Conservation (phyloP, 1,140 invertebrate species). For the Panagrolaimus sp. region DNA sequence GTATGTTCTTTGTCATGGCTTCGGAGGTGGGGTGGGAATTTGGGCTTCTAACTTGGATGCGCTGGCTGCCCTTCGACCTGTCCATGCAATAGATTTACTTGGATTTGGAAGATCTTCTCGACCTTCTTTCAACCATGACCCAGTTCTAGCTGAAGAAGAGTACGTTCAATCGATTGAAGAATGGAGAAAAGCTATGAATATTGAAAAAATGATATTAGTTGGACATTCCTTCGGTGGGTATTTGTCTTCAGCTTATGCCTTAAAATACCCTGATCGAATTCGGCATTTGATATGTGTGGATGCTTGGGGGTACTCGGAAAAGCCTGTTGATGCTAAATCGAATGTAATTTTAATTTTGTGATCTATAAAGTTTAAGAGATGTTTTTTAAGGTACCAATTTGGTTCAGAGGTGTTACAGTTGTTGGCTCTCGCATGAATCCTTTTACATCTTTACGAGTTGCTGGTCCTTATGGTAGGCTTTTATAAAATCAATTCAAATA, state of each 20-base stretch:
- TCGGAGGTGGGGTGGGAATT: conserved; percentile 80
- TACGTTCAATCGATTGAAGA: conserved; percentile 73
- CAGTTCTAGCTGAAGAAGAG: conserved; percentile 75
- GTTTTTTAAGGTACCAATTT: too few species aligned
- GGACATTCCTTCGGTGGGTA: conserved; percentile 82
- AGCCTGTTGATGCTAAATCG: conserved; percentile 61
- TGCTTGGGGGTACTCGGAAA: conserved; percentile 90
- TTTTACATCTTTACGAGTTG: conserved; percentile 75
- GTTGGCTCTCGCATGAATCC: conserved; percentile 76
- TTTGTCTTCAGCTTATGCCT: conserved; percentile 79
- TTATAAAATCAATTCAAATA: too few species aligned
- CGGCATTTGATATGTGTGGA: conserved; percentile 64
- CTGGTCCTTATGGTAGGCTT: conserved; percentile 72
- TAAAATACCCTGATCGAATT: conserved; percentile 69
- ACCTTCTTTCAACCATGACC: conserved; percentile 73
- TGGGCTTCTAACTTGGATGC: too few species aligned
- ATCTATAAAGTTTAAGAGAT: too few species aligned
- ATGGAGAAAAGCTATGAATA: conserved; percentile 67
- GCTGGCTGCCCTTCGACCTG: conserved; percentile 71
- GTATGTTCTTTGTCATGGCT: conserved; percentile 81
- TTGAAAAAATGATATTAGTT: conserved; percentile 80
- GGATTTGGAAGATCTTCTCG: conserved; percentile 85
- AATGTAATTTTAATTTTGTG: too few species aligned
- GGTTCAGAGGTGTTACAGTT: conserved; percentile 26
- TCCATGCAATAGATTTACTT: conserved; percentile 86